Evolutionary conservation across 2,113 vertebrate genomes (phyloP), one percentile per base, ranked within the genome.

Genomic region (Protobothrops mucrosquamatus): DNA sequence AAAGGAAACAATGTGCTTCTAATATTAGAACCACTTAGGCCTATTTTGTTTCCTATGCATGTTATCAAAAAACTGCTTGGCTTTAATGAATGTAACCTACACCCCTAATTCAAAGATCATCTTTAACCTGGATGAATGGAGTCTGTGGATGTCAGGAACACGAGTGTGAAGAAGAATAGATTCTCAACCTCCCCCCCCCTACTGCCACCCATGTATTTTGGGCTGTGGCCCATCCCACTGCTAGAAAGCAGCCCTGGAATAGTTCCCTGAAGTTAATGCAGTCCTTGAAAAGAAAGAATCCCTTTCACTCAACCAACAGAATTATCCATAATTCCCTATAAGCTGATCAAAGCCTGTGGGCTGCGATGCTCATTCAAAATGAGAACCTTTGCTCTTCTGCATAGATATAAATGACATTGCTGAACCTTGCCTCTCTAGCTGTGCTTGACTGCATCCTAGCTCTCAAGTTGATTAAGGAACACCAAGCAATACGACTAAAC

Each of bases 401-500:
- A 4, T 4, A 43, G 24, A 6, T 52, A 52, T n/a, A 54, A 29
- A 10, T 69, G 9, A 59, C 7, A 43, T 2, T 9, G 26, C 26
- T 56, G 34, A 24, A 48, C 10, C 46, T 51, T 52, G 4, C 29
- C 26, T 81, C 86, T 85, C 43, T 69, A 93, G 93, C 86, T 29
- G 64, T 91, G 54, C 86, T 89, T 18, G 93, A 93, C 1, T 55
- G 23, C 23, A 12, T 93, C n/a, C 55, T n/a, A 20, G 90, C 90
- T 34, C 64, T 93, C 87, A 91, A 89, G 29, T 34, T 85, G 3
- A 34, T 93, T 48, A 85, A 85, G 23, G 87, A 93, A 48, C n/a
- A 89, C 90, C 26, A 59, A 10, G 24, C 22, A 24, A 3, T n/a
- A 34, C n/a, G 52, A 34, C 11, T 34, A 22, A 89, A 8, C 1